phyloP scores from a whole-genome alignment of 2,113 vertebrate species.

The Geothlypis trichas region DNA sequence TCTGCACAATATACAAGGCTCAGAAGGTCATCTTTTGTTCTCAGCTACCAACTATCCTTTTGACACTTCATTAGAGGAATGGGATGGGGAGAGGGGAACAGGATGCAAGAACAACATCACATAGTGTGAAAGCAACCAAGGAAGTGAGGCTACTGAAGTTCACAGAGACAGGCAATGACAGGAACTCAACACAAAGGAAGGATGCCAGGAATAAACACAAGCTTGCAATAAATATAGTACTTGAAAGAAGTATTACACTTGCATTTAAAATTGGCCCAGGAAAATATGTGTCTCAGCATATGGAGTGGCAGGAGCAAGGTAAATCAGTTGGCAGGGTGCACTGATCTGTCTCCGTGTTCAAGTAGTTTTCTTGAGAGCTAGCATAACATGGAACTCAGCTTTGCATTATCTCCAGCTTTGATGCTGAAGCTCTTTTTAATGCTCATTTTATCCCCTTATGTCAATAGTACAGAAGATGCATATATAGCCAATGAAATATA shows the following conservation, averaged over 20 bases:
- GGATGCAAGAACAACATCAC: not conserved
- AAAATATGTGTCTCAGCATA: not conserved
- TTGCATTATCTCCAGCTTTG: not conserved
- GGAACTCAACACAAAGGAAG: constrained; percentile 44
- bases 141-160: constrained; percentile 43
- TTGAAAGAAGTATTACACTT: not conserved
- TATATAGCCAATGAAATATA: not conserved
- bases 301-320: not conserved
- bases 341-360: not conserved
- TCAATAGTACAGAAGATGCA: not conserved
- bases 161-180: not conserved
- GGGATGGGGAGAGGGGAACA: not conserved
- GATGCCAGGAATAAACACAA: constrained; percentile 17
- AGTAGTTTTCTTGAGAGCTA: not conserved
- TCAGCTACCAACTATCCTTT: not conserved
- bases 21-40: constrained; percentile 23
- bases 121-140: not conserved
- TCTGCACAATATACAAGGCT: not conserved
- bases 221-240: constrained; percentile 7
- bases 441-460: not conserved
- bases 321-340: not conserved
- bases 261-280: not conserved
- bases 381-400: not conserved
- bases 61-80: not conserved
- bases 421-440: not conserved